Evolutionary conservation across 2,797 vertebrate species (phyloP), one percentile per base, ranked within the genome.

Genomic region (Naso thynnoides): DNA sequence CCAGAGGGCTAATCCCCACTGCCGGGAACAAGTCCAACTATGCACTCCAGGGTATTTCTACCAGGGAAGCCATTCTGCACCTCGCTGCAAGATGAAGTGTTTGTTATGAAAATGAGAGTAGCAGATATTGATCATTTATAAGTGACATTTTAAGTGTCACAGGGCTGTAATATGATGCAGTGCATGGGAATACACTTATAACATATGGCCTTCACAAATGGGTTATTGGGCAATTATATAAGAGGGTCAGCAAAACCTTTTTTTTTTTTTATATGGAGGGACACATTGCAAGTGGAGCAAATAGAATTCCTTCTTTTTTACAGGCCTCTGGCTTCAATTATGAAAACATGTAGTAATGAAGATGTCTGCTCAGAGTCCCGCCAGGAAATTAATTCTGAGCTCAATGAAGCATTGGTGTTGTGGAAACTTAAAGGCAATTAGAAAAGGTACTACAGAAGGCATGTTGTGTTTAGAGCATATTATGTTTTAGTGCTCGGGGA

Each of bases 331-430:
- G 83, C 62, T 87, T 79, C 74, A 79, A 86, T 91, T 88, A 89
- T 83, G 72, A 89, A 88, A 91, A 85, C 84, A 87, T 62, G 67
- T 49, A 47, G 84, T 87, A 86, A 92, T 87, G 75, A 87, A 91
- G 88, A 90, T 81, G 78, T 87, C 86, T 48, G 71, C 87, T 87
- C 72, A 82, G 70, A 59, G 72, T 88, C 84, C 86, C 76, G 77
- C 68, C 77, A 87, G 90, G 82, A 92, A 90, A 92, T 91, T 78
- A 82, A 89, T 81, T 86, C 68, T 47, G 69, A 81, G 74, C 80
- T 60, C 81, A 84, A 72, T 9, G 76, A 84, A 86, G 79, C 86
- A 65, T 79, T 58, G 45, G 73, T 77, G 86, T 68, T 72, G 84
- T 78, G 83, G 79, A 84, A 81, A 81, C 69, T 65, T 68, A 78